Evolutionary conservation across 2,888 invertebrate species (phyloP), one percentile per base, ranked within the genome.

Genomic region (Orgyia antiqua): DNA sequence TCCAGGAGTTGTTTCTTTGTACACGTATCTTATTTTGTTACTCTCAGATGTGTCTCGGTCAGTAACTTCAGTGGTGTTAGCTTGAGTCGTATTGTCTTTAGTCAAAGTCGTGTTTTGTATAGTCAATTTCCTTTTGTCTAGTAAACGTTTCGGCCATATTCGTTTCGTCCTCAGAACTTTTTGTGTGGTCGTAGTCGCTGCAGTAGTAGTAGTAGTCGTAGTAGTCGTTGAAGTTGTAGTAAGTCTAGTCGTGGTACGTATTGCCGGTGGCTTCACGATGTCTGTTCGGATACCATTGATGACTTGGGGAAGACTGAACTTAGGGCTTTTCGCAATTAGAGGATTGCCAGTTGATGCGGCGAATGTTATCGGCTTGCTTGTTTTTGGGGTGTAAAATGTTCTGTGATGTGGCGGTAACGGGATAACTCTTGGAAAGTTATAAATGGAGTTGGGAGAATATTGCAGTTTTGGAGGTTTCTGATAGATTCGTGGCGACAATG

Each of bases 131-230:
- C 10, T 21, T 44, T 34, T 39, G 13, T 39, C 28, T 24, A 36
- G 21, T 26, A 41, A 28, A 42, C 66, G 68, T 39, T 79, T 77
- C 5, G 86, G 86, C 86, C 86, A 86, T 61, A 86, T 86, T 60
- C 86, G 65, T 58, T 83, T 86, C 23, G 74, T 84, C 55, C 87
- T 68, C 37, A 78, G 45, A 29, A 68, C 45, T 58, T 62, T 73
- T 40, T 53, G 59, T 2, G 84, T 80, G 8, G 84, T 80, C 4
- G 77, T 65, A 4, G 24, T 24, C 25, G 49, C 32, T n/a, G 78
- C 76, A 4, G 76, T 46, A 24, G 48, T 52, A 8, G 61, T 69
- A 6, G 76, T 65, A 4, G 76, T 70, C 3, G 76, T 70, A 4
- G 60, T 63, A 6, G 68, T 60, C 4, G 61, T 61, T 13, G 58